Percentiles rank a stretch among this genome's conserved stretches.
Conservation (phyloP, 2,113 vertebrate genomes). For the Muntiacus reevesi region DNA sequence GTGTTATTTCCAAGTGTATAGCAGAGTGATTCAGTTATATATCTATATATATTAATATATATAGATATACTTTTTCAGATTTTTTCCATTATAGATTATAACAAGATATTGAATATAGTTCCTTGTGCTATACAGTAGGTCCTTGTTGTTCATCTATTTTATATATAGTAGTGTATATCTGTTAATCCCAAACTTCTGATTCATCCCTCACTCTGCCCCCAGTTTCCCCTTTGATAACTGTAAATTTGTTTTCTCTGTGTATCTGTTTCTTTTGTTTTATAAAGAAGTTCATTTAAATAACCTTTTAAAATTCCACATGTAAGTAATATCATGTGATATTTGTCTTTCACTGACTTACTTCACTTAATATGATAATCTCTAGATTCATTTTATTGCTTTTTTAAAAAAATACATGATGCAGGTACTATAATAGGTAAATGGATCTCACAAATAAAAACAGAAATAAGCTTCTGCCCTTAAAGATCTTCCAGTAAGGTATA, state of each 20-base stretch:
- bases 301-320: neutral
- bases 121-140: neutral
- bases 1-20: neutral
- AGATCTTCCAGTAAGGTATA: neutral
- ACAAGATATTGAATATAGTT: neutral
- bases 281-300: neutral
- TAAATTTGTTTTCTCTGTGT: neutral
- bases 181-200: neutral
- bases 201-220: neutral
- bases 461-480: neutral
- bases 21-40: neutral
- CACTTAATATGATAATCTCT: neutral
- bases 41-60: neutral
- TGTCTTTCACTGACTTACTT: neutral
- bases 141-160: neutral
- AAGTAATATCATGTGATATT: neutral
- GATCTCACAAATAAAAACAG: neutral
- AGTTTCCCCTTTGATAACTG: neutral
- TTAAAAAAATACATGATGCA: neutral
- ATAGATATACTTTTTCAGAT: neutral
- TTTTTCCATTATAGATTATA: neutral
- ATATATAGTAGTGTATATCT: neutral
- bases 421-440: neutral
- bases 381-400: neutral
- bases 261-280: neutral